Conservation (phyloP, 37 sponge, comb jelly and placozoan species). For the Ephydatia muelleri region DNA sequence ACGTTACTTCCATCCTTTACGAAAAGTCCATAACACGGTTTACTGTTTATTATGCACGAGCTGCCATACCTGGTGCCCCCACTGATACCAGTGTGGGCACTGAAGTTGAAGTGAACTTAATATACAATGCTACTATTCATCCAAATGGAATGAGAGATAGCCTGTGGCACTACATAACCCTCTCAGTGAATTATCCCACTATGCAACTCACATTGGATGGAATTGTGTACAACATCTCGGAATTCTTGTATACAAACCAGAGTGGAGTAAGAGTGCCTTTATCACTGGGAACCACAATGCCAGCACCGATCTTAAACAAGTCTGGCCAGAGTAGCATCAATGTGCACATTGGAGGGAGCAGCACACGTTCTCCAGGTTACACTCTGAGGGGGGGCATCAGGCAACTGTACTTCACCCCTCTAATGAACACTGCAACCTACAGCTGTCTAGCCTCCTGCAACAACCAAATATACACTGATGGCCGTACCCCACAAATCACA, state of each 20-base stretch:
- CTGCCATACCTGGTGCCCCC: neutral
- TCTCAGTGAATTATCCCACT: conserved; percentile 30
- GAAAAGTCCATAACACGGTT: neutral
- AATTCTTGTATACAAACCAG: conserved; percentile 17
- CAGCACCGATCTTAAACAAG: conserved; percentile 44
- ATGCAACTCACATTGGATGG: conserved; percentile 43
- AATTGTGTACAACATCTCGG: conserved; percentile 17
- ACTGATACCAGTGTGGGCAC: conserved; percentile 29
- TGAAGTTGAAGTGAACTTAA: conserved; percentile 58
- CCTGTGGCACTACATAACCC: conserved; percentile 50
- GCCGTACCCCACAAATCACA: neutral
- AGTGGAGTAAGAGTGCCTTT: neutral
- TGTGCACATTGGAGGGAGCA: conserved; percentile 43
- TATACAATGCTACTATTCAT: conserved; percentile 17
- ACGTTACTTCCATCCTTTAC: conserved; percentile 43
- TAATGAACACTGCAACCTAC: conserved; percentile 7
- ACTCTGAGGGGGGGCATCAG: conserved; percentile 37
- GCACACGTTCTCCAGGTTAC: neutral
- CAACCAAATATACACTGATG: conserved; percentile 15
- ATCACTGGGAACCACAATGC: conserved; percentile 4
- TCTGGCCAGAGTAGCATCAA: conserved; percentile 7
- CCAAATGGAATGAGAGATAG: conserved; percentile 36
- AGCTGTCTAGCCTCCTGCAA: conserved; percentile 62
- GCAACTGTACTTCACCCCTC: conserved; percentile 22
- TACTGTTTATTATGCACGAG: conserved; percentile 47